Evolutionary conservation across 2,797 vertebrate genomes (phyloP).

Genomic region (Poecilia velifera): DNA sequence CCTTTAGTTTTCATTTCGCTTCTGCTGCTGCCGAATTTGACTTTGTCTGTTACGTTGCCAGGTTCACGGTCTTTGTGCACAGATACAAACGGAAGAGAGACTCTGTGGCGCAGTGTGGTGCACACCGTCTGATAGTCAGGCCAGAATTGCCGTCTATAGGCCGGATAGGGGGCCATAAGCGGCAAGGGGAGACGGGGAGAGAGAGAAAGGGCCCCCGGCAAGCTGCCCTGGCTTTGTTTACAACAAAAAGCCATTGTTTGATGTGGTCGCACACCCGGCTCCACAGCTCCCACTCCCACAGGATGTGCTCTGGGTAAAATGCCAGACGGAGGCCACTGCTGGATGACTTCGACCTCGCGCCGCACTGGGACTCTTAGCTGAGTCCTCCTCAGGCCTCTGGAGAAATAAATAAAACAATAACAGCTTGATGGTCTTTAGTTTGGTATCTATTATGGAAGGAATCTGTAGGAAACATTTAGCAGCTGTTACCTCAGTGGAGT

Average conservation of each 20-base stretch:
- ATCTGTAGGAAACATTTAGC: constrained; percentile 27
- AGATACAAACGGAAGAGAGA: constrained; percentile 67
- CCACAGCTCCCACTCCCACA: constrained; percentile 83
- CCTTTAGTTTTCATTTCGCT: constrained; percentile 55
- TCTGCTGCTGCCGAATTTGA: constrained; percentile 57
- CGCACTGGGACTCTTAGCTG: constrained; percentile 58
- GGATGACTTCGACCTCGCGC: constrained; percentile 74
- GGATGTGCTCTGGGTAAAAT: constrained; percentile 84
- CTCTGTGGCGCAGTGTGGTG: constrained; percentile 42
- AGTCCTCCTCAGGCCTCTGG: constrained; percentile 59
- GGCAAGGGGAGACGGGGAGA: constrained; percentile 33
- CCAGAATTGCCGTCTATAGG: constrained; percentile 67
- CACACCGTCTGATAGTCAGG: constrained; percentile 72
- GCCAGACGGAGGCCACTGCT: constrained; percentile 81
- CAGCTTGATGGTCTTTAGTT: constrained; percentile 47
- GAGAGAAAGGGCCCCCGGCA: constrained; percentile 76
- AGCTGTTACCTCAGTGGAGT: constrained; percentile 13
- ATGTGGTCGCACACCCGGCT: constrained; percentile 81
- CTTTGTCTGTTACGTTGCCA: constrained; percentile 69
- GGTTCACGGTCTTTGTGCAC: constrained; percentile 65
- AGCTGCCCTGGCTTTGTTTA: constrained; percentile 87
- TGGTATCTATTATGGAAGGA: constrained; percentile 35
- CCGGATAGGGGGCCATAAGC: constrained; percentile 61
- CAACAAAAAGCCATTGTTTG: constrained; percentile 88
- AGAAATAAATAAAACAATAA: constrained; percentile 68